Conservation (phyloP, 2,888 invertebrate genomes). For the Cheilosia urbana region DNA sequence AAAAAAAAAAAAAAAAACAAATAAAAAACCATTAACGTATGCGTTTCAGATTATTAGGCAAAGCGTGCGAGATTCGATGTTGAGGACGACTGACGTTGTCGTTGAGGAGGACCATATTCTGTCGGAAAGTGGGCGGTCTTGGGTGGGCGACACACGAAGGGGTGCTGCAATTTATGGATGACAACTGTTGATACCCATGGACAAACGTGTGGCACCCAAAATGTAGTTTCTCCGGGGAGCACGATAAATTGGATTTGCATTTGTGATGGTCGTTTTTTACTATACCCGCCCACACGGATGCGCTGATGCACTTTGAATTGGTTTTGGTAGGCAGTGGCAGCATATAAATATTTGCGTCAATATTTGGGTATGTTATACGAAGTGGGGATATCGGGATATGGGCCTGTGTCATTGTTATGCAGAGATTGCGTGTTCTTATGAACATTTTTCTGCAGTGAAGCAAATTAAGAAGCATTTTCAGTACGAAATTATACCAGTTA, state of each 20-base stretch:
- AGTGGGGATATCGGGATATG: not conserved
- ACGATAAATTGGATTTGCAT: conserved; percentile 63
- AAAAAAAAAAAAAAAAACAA: not conserved
- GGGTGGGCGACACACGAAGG: conserved; percentile 30
- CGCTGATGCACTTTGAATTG: not conserved
- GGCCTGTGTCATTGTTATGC: not conserved
- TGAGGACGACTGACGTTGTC: conserved; percentile 12
- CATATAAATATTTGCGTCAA: not conserved
- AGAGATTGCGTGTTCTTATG: not conserved
- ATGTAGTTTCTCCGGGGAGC: conserved; percentile 59
- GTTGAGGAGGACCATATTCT: conserved; percentile 6
- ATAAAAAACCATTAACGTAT: conserved; percentile 50
- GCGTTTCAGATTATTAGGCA: conserved; percentile 57
- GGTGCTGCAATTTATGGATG: conserved; percentile 67
- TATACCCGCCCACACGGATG: conserved; percentile 22
- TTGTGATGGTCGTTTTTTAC: not conserved
- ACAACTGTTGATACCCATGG: conserved; percentile 71
- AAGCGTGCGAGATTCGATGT: conserved; percentile 44
- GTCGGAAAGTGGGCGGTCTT: conserved; percentile 22
- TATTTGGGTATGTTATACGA: not conserved
- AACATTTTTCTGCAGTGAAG: not conserved
- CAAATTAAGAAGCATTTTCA: too few species aligned
- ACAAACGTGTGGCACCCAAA: conserved; percentile 63
- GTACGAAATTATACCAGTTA: too few species aligned
- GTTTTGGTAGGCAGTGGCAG: not conserved